These are phyloP conservation scores for Cetonia aurata DNA, from an alignment of 2,888 invertebrate genomes.

Conservation along the genomic window DNA sequence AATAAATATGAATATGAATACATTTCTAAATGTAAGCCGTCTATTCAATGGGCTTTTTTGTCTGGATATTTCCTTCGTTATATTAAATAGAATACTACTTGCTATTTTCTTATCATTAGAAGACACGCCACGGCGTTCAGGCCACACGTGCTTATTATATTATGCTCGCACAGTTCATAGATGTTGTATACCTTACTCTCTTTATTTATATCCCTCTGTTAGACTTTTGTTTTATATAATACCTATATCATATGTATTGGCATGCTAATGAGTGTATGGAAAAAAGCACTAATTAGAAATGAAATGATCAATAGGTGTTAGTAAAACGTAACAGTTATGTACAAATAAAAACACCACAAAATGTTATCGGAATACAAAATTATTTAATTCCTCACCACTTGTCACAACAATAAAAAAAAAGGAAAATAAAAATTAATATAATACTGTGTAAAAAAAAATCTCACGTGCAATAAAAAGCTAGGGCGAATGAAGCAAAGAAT, in stretches of 20 bases:
- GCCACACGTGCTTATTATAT: too few relatives aligned
- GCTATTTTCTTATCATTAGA: too few relatives aligned
- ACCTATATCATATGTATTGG: slow-evolving; percentile 1
- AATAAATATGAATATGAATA: too few relatives aligned
- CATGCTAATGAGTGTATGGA: slow-evolving; percentile 3
- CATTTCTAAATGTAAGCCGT: too few relatives aligned
- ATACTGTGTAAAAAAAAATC: background rate
- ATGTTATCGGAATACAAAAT: slow-evolving; percentile 16
- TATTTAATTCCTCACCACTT: slow-evolving; percentile 18
- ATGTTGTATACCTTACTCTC: too few relatives aligned
- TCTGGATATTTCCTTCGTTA: too few relatives aligned
- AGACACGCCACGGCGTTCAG: too few relatives aligned
- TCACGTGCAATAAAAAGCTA: slow-evolving; percentile 20
- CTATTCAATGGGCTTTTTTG: too few relatives aligned
- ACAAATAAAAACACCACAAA: slow-evolving; percentile 38
- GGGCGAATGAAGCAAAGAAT: slow-evolving; percentile 34
- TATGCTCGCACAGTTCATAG: too few relatives aligned
- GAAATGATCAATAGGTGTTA: slow-evolving; percentile 7
- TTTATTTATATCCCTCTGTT: too few relatives aligned
- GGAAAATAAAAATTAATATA: background rate
- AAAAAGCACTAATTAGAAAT: slow-evolving; percentile 10
- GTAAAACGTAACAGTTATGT: slow-evolving; percentile 32
- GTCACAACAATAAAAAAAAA: slow-evolving; percentile 18
- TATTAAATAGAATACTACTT: too few relatives aligned
- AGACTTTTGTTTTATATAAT: too few relatives aligned